phyloP scores from a whole-genome alignment of 2,113 vertebrate genomes.

The Mystacornis crossleyi region DNA sequence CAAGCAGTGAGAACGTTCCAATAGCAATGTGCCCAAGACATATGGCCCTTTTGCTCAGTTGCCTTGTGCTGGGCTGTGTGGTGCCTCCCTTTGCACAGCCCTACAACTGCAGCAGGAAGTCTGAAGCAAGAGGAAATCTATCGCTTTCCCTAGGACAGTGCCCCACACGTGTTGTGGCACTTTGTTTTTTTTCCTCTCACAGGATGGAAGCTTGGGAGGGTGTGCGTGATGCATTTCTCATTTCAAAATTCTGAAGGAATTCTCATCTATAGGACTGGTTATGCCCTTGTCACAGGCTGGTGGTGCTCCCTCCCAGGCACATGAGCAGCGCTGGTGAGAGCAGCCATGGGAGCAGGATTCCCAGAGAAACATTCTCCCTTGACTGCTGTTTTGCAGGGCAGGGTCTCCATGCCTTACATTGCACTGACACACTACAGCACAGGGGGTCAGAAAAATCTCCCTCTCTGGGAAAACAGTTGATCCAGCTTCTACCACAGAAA shows the following conservation, averaged over 20 bases:
- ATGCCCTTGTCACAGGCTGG: background rate
- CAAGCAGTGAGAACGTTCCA: background rate
- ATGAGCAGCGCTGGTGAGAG: background rate
- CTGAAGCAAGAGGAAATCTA: constrained; percentile 8
- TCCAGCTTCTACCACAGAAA: background rate
- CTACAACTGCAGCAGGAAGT: background rate
- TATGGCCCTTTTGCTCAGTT: background rate
- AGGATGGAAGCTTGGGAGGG: background rate
- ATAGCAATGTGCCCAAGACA: background rate
- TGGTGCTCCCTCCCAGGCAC: background rate
- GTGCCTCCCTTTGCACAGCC: background rate
- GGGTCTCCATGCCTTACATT: background rate
- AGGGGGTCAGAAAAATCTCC: background rate
- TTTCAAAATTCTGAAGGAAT: background rate
- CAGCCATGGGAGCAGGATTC: background rate
- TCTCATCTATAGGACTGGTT: background rate
- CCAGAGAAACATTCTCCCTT: background rate
- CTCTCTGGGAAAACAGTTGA: background rate
- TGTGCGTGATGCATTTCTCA: background rate
- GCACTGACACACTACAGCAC: background rate
- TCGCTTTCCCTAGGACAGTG: background rate
- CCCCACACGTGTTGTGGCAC: background rate
- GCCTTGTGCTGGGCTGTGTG: background rate
- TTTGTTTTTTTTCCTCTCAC: background rate
- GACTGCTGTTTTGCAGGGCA: background rate